phyloP scores from a whole-genome alignment of 2,113 vertebrate genomes.

The Alectura lathami region DNA sequence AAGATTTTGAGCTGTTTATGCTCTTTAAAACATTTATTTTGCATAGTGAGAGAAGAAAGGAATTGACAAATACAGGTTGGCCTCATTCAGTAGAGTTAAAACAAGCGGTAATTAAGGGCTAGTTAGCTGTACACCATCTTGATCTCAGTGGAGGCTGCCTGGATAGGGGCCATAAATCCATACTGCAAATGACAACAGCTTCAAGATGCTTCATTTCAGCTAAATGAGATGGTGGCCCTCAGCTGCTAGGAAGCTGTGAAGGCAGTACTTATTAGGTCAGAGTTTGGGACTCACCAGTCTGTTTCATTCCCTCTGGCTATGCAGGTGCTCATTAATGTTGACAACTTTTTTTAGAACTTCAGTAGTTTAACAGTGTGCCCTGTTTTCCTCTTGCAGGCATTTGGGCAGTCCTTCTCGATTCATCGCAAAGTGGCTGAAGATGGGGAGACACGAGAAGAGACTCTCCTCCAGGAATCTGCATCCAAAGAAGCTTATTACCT shows the following conservation, averaged over 20 bases:
- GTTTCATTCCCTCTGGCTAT: background rate
- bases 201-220: background rate
- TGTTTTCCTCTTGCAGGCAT: slow-evolving; percentile 82
- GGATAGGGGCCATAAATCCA: slow-evolving; percentile 8
- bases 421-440: slow-evolving; percentile 97
- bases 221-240: background rate
- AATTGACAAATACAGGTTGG: background rate
- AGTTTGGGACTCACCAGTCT: background rate
- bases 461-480: slow-evolving; percentile 93
- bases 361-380: background rate
- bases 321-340: background rate
- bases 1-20: background rate
- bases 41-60: background rate
- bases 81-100: background rate
- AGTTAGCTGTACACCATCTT: slow-evolving; percentile 18
- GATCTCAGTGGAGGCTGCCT: background rate
- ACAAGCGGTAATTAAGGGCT: slow-evolving; percentile 1
- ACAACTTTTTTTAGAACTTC: background rate
- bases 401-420: slow-evolving; percentile 94
- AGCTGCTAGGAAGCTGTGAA: background rate
- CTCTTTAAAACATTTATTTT: background rate
- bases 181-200: background rate
- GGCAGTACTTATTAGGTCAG: background rate
- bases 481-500: slow-evolving; percentile 95
- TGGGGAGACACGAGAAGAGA: slow-evolving; percentile 94